Evolutionary conservation across 2,888 invertebrate genomes (phyloP).

Genomic region (Syrista parreyssii): DNA sequence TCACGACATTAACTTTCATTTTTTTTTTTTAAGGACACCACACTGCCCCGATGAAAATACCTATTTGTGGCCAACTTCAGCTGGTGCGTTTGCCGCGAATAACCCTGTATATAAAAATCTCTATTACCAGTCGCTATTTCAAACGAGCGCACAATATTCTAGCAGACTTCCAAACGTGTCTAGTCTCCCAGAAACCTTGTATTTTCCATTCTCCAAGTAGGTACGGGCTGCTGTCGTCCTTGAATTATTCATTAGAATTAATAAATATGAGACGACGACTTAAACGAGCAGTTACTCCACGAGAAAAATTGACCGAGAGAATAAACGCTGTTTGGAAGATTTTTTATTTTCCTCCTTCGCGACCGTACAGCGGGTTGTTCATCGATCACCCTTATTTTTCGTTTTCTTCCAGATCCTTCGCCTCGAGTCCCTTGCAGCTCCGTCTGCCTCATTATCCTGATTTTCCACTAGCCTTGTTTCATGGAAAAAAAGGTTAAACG

Average conservation of each 20-base stretch:
- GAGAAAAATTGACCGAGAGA: not conserved
- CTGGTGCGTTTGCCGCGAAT: too few species aligned
- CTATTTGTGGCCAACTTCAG: too few species aligned
- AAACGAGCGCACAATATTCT: not conserved
- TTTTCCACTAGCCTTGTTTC: not conserved
- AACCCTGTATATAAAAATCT: too few species aligned
- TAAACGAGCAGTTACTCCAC: not conserved
- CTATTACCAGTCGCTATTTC: not conserved
- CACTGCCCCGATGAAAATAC: too few species aligned
- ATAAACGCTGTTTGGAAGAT: not conserved
- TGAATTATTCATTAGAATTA: slow-evolving; percentile 1
- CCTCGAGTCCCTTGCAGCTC: not conserved
- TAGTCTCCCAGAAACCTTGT: not conserved
- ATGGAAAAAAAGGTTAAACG: not conserved
- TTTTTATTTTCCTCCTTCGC: not conserved
- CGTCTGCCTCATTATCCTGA: not conserved
- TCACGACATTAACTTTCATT: too few species aligned
- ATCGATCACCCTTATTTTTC: not conserved
- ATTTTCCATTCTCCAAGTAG: not conserved
- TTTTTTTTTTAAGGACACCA: too few species aligned
- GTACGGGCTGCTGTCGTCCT: not conserved
- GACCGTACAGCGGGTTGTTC: not conserved
- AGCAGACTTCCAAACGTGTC: not conserved
- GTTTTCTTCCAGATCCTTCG: not conserved
- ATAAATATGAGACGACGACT: slow-evolving; percentile 1